phyloP scores from a whole-genome alignment of 2,113 vertebrate species.

The Brachyhypopomus occidentalis region DNA sequence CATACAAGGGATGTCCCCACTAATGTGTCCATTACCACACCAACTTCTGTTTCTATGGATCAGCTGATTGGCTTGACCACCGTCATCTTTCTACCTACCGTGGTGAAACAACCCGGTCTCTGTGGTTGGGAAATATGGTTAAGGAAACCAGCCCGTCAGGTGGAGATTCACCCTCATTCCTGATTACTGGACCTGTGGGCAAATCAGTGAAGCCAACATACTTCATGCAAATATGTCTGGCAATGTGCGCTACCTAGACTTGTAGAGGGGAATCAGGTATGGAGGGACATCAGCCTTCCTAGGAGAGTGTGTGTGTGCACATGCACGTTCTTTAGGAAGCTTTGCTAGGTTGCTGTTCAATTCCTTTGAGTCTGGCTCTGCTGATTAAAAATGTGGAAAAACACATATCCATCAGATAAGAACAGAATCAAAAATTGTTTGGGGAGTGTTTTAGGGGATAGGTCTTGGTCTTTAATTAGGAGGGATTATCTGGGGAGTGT shows the following conservation, averaged over 20 bases:
- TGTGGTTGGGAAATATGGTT: background rate
- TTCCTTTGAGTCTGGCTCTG: background rate
- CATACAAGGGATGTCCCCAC: too few species aligned
- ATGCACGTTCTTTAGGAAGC: background rate
- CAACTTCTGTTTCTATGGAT: too few species aligned
- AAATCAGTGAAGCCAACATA: background rate
- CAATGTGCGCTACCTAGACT: background rate
- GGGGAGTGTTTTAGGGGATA: too few species aligned
- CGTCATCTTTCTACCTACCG: background rate
- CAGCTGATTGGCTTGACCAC: background rate
- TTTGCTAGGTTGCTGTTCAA: background rate
- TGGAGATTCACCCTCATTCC: background rate
- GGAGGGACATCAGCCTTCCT: background rate
- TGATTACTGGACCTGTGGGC: background rate
- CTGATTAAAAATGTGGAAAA: background rate
- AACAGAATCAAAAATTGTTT: too few species aligned
- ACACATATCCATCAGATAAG: too few species aligned
- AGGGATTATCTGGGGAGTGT: too few species aligned
- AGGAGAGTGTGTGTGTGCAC: constrained; percentile 9
- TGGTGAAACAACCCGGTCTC: background rate
- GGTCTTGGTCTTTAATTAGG: too few species aligned
- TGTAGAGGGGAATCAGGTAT: background rate
- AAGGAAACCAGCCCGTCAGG: background rate
- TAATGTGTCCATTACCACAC: too few species aligned
- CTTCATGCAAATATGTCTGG: background rate